Evolutionary conservation across 1,140 invertebrate species (phyloP), one percentile per base, ranked within the genome.

Genomic region (Polyergus mexicanus): DNA sequence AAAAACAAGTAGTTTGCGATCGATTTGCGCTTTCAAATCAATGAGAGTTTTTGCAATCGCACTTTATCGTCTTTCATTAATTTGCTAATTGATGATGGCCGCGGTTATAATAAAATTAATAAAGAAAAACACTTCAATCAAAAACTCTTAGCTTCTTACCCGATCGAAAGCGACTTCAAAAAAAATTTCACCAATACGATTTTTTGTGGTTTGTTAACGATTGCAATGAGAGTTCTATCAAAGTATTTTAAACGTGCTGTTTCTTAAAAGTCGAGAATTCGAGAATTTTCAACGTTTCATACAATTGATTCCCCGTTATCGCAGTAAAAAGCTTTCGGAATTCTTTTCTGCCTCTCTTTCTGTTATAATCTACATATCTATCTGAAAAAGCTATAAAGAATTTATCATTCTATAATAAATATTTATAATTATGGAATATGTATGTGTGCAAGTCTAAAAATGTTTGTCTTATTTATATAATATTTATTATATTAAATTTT

Each of bases 151-250:
- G 25, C 22, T 81, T 74, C 28, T 25, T 44, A 13, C 47, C 28
- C 25, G 38, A 11, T 69, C 0, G 3, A 0, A 41, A 44, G 5
- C 4, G 25, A 19, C 4, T 19, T 19, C 38, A 72, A 72, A 74
- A 32, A 35, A 83, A 83, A 16, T 35, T 25, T n/a, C 13, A 35
- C 4, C 28, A n/a, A 60, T 62, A 81, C 25, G 2, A n/a, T 74
- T 83, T 58, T 35, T 25, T 81, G 44, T 28, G n/a, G 11, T 77
- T 84, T 60, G 51, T 77, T 77, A 77, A 66, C 44, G 38, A 11
- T 76, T 10, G n/a, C 32, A 75, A 56, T 32, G 28, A 6, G 56
- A 84, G 74, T 75, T 62, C 22, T 75, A 41, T 28, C 16, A 56
- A 63, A 63, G 13, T 22, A 76, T 84, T 65, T 84, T 54, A 84